Evolutionary conservation across 2,888 invertebrate genomes (phyloP), one percentile per base, ranked within the genome.

Genomic region (Hyppa rectilinea): DNA sequence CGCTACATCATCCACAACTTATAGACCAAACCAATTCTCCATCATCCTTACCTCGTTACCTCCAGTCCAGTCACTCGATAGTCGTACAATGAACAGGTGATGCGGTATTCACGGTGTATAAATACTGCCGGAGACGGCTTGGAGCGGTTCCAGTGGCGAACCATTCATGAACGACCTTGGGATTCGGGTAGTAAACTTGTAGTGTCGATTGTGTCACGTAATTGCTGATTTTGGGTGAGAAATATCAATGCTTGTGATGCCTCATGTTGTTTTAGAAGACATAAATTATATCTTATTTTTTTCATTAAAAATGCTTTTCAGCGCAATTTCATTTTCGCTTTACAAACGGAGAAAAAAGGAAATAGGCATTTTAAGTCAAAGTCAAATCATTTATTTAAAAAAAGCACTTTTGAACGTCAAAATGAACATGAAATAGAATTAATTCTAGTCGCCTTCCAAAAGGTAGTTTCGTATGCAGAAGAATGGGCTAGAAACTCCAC

Each of bases 81-180:
- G n/a, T 36, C 52, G 62, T 64, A 76, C 29, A 58, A 72, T 67
- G 45, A 73, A 49, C 69, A 78, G 80, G 64, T 77, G 66, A 74
- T 60, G 45, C 31, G 36, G 52, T 71, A 23, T 68, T 55, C 53
- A 29, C 49, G 38, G 40, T 34, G 52, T 78, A 85, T 79, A 75
- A 76, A 78, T 72, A 82, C 56, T 55, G 40, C 74, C 81, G 84
- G 82, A 81, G 29, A 56, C 23, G 47, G 53, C 52, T 82, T 85
- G 84, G 84, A 83, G 74, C 59, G 43, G 10, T 71, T 85, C 84
- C 85, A 85, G 85, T 75, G 49, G 59, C 34, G 40, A 64, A 74
- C 65, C 83, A 85, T 84, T 85, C 85, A 85, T 84, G 47, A 85
- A 66, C 71, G 75, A 77, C 85, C 76, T 83, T 80, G 81, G 50